Evolutionary conservation across 1,140 invertebrate genomes (phyloP).

Genomic region (Delia radicum): DNA sequence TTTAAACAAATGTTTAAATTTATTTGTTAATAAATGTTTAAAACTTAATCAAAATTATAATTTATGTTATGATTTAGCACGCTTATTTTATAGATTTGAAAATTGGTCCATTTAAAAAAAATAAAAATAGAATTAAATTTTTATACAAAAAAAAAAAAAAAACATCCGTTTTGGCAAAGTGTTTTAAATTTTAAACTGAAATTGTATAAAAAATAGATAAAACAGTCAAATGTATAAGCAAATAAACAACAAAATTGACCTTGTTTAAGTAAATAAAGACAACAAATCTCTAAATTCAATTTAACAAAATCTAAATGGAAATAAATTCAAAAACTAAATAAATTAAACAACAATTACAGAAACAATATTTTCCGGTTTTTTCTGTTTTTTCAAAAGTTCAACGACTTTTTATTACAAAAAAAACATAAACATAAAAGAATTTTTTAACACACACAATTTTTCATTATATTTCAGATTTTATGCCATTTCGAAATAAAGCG

Average conservation of each 20-base stretch:
- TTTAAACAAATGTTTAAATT: not conserved
- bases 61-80: not conserved
- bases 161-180: slow-evolving; percentile 19
- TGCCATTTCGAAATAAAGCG: no score
- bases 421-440: not conserved
- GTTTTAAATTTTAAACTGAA: not conserved
- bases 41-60: not conserved
- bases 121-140: not conserved
- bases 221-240: not conserved
- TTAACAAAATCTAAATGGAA: not conserved
- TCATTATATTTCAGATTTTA: no score
- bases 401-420: not conserved
- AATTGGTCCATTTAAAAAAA: not conserved
- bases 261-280: not conserved
- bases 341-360: not conserved
- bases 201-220: not conserved
- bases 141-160: not conserved
- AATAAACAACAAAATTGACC: slow-evolving; percentile 18
- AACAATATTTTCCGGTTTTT: not conserved
- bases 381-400: not conserved
- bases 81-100: not conserved
- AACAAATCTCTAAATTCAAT: not conserved
- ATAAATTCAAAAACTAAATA: not conserved
- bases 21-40: not conserved
- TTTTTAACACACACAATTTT: no score